phyloP scores from a whole-genome alignment of 2,113 vertebrate genomes.

The Morone saxatilis region DNA sequence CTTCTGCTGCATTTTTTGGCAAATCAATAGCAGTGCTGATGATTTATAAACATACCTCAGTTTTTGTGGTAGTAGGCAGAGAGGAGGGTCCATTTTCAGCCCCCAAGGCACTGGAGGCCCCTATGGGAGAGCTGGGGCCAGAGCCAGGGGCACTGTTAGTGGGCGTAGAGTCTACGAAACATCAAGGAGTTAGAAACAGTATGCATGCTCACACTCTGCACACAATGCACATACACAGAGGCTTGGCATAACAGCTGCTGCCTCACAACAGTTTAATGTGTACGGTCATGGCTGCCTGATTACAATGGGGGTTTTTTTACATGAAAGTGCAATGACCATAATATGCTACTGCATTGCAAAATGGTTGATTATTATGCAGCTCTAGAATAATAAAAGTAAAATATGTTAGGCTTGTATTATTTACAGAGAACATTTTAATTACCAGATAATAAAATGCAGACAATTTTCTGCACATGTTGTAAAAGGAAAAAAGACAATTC shows the following conservation, averaged over 20 bases:
- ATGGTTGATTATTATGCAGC: conserved; percentile 8
- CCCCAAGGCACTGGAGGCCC: conserved; percentile 89
- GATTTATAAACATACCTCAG: conserved; percentile 89
- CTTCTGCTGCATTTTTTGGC: conserved; percentile 19
- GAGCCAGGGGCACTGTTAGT: conserved; percentile 95
- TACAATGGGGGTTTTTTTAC: conserved; percentile 31
- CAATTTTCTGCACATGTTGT: background rate
- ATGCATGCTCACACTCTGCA: conserved; percentile 50
- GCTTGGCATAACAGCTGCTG: conserved; percentile 53
- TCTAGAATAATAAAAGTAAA: background rate
- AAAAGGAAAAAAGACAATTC: conserved; percentile 6
- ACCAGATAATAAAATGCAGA: background rate
- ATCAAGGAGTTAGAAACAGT: conserved; percentile 62
- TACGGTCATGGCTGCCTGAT: conserved; percentile 45
- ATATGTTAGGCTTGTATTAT: background rate
- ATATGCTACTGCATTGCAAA: conserved; percentile 35
- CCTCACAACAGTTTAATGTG: conserved; percentile 54
- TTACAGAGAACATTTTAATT: conserved; percentile 13
- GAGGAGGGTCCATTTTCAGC: conserved; percentile 91
- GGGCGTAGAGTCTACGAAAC: conserved; percentile 89
- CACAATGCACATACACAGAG: conserved; percentile 42
- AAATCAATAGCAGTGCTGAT: conserved; percentile 7
- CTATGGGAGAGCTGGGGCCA: conserved; percentile 96
- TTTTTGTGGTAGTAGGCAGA: conserved; percentile 88
- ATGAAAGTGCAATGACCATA: conserved; percentile 32